Evolutionary conservation across 2,888 invertebrate species (phyloP).

Genomic region (Drosophila testacea): DNA sequence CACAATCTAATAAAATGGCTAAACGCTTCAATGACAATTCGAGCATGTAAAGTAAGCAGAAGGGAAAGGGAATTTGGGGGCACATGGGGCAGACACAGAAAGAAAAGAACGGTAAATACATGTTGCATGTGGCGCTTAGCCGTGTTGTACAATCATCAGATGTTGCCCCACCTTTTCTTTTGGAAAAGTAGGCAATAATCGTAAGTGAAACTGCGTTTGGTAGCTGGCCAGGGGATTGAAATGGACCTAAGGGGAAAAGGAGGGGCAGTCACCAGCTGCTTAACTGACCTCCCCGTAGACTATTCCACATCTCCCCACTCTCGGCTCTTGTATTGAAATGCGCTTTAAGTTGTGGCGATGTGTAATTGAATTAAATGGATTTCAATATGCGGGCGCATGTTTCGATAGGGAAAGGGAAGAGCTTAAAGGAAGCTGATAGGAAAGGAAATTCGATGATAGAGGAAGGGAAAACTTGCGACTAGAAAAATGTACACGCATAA

Average conservation of each 20-base stretch:
- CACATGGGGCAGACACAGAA: conserved; percentile 1
- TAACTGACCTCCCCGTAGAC: conserved; percentile 29
- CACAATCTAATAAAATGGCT: conserved; percentile 83
- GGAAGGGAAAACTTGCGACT: not conserved
- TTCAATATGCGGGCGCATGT: conserved; percentile 80
- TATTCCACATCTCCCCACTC: not conserved
- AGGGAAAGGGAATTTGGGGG: not conserved
- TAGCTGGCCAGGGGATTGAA: conserved; percentile 24
- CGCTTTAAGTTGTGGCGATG: conserved; percentile 76
- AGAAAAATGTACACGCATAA: conserved; percentile 54
- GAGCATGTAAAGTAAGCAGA: conserved; percentile 77
- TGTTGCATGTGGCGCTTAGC: conserved; percentile 79
- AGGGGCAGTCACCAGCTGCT: conserved; percentile 54
- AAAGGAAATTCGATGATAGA: not conserved
- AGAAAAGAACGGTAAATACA: conserved; percentile 65
- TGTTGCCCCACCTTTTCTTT: conserved; percentile 20
- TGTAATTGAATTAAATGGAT: conserved; percentile 79
- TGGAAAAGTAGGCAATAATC: conserved; percentile 76
- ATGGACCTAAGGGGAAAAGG: not conserved
- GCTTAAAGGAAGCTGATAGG: not conserved
- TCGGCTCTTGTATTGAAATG: conserved; percentile 59
- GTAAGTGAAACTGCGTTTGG: conserved; percentile 70
- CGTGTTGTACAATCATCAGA: conserved; percentile 69
- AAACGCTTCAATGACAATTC: conserved; percentile 83
- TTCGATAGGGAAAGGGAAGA: conserved; percentile 23